Evolutionary conservation across 2,888 invertebrate species (phyloP).

Genomic region (Plebejus anna): DNA sequence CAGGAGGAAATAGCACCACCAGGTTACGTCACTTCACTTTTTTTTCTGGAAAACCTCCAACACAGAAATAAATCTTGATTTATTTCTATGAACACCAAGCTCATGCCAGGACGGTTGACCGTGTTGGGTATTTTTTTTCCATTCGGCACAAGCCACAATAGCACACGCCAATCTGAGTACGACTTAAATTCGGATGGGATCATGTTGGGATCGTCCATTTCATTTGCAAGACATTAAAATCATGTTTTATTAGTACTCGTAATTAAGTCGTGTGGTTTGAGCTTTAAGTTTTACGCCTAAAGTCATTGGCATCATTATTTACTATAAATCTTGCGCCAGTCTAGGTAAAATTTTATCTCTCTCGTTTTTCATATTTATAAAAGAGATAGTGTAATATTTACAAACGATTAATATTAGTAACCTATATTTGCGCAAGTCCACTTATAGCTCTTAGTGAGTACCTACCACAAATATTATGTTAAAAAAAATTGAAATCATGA

Average conservation of each 20-base stretch:
- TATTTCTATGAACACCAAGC: too few relatives aligned
- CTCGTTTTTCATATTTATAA: too few relatives aligned
- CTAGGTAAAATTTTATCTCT: too few relatives aligned
- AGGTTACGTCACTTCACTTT: background rate
- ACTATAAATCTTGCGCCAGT: background rate
- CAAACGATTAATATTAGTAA: too few relatives aligned
- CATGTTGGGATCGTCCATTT: background rate
- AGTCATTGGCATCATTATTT: background rate
- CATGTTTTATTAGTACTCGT: background rate
- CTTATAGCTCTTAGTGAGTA: too few relatives aligned
- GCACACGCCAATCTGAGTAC: too few relatives aligned
- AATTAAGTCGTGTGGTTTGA: too few relatives aligned
- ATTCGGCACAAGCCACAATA: too few relatives aligned
- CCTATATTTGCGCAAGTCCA: too few relatives aligned
- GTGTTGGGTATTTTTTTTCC: background rate
- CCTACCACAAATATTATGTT: background rate
- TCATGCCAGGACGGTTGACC: background rate
- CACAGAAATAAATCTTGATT: too few relatives aligned
- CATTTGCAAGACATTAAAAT: background rate
- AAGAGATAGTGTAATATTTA: too few relatives aligned
- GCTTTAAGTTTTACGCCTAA: too few relatives aligned
- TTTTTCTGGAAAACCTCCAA: background rate
- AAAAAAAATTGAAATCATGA: background rate
- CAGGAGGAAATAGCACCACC: conserved; percentile 63
- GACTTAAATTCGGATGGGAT: background rate